Base-by-base conservation (phyloP, 2,113 vertebrate species). In the Grammomys dolichurus region DNA sequence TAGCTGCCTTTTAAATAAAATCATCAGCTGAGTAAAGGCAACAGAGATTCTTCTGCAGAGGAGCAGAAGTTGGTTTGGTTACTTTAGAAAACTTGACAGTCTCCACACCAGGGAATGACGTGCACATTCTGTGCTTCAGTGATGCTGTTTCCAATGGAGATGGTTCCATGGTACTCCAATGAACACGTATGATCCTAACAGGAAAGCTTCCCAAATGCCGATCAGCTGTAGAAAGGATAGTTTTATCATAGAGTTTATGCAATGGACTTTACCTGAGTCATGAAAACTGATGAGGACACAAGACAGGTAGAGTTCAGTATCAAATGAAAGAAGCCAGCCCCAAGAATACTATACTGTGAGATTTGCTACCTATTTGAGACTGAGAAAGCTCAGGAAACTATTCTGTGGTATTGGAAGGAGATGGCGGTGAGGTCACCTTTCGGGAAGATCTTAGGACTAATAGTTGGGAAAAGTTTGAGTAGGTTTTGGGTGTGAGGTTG, bases 161-260 rank as follows among this genome's bases (percentile, higher is more conserved):
- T 12, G 40, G 6, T 4, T 12, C 5, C 8, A 1, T 11, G 3
- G 13, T 54, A 11, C 12, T 48, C 11, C 56, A 54, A 8, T 43
- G 46, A 85, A n/a, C 51, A 13, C 10, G 11, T 33, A 24, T 24
- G 16, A 22, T 31, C 22, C 13, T 36, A 28, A 51, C 36, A 12
- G 26, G 8, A 67, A n/a, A 51, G 51, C 67, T 86, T 28, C 28
- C 13, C 1, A 2, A 17, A 22, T 77, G 72, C 28, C 60, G 17
- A 1, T 65, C n/a, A 33, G 7, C 1, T 26, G 28, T 31, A 51
- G 36, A 54, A 12, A 24, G 28, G 11, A 17, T 4, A 46, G 43
- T 17, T 91, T 91, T n/a, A 33, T 70, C 14, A 7, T 65, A 43
- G 56, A 9, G n/a, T 33, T 33, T 3, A 12, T 26, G 5, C 5